These are phyloP conservation scores for Hiodon tergisus DNA, from an alignment of 2,113 vertebrate species.

Conservation along the genomic window DNA sequence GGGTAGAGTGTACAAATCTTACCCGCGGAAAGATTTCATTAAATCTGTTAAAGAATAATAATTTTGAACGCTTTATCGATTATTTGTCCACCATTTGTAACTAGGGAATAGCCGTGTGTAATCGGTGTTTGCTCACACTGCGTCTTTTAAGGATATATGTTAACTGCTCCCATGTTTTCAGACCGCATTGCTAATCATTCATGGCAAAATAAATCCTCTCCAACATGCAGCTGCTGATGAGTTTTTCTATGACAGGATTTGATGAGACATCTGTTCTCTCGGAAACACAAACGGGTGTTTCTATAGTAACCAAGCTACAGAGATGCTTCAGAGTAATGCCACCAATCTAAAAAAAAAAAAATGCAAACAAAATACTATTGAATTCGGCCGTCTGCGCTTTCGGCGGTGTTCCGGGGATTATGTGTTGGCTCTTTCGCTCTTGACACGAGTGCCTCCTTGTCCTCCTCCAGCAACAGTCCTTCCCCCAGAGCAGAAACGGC, in stretches of 20 bases:
- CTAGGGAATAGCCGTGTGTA: too few species aligned
- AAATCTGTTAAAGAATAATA: too few species aligned
- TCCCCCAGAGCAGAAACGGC: constrained; percentile 44
- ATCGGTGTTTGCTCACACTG: neutral
- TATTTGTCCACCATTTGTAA: neutral
- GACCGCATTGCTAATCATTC: constrained; percentile 9
- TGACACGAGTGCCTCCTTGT: neutral
- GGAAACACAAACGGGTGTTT: constrained; percentile 30
- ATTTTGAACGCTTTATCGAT: too few species aligned
- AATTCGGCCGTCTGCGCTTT: neutral
- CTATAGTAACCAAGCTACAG: constrained; percentile 32
- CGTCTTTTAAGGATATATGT: neutral
- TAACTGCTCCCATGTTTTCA: neutral
- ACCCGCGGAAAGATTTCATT: too few species aligned
- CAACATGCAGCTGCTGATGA: constrained; percentile 9
- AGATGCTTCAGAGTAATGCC: constrained; percentile 12
- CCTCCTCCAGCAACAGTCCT: constrained; percentile 50
- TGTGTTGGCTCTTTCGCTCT: neutral
- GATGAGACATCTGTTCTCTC: constrained; percentile 40
- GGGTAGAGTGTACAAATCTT: too few species aligned
- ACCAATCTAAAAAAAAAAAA: neutral
- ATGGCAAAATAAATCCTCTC: constrained; percentile 2
- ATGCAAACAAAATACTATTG: neutral
- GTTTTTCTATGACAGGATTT: constrained; percentile 31
- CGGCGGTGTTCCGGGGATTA: neutral